These are phyloP conservation scores for Chesias legatella DNA, from an alignment of 2,888 invertebrate species.

Conservation along the genomic window DNA sequence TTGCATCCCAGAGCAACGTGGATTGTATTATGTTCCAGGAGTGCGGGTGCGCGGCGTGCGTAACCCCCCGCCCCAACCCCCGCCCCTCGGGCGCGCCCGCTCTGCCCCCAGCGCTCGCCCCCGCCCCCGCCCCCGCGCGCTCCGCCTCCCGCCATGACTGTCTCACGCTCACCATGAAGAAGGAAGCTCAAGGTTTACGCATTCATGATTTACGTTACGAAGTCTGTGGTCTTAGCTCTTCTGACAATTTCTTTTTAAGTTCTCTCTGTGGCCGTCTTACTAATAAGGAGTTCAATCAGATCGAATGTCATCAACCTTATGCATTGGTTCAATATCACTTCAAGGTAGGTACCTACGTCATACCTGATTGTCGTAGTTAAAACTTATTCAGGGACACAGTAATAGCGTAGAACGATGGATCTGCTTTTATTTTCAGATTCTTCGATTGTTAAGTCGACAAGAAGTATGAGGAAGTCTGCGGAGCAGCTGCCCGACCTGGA, in stretches of 20 bases:
- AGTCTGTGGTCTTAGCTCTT: too few relatives aligned
- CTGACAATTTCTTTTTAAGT: too few relatives aligned
- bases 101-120: slow-evolving; percentile 14
- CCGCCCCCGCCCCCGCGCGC: slow-evolving; percentile 21
- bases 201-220: slow-evolving; percentile 39
- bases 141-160: slow-evolving; percentile 30
- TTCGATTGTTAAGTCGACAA: slow-evolving; percentile 63
- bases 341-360: too few relatives aligned
- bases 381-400: too few relatives aligned
- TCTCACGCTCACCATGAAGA: slow-evolving; percentile 57
- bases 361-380: too few relatives aligned
- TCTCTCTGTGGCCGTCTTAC: too few relatives aligned
- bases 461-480: slow-evolving; percentile 60
- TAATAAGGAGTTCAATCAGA: too few relatives aligned
- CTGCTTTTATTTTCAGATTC: slow-evolving; percentile 60
- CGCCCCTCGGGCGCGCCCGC: not conserved
- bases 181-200: slow-evolving; percentile 59
- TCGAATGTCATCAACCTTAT: too few relatives aligned
- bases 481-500: slow-evolving; percentile 63
- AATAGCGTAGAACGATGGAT: too few relatives aligned
- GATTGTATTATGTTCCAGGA: slow-evolving; percentile 31
- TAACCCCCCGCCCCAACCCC: slow-evolving; percentile 20
- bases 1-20: too few relatives aligned
- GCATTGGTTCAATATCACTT: too few relatives aligned
- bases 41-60: slow-evolving; percentile 39